A percentile compares a stretch with the other conserved stretches of the same genome.
Evolutionary conservation across 2,797 vertebrate species (phyloP).

Genomic region (Mus spretus): DNA sequence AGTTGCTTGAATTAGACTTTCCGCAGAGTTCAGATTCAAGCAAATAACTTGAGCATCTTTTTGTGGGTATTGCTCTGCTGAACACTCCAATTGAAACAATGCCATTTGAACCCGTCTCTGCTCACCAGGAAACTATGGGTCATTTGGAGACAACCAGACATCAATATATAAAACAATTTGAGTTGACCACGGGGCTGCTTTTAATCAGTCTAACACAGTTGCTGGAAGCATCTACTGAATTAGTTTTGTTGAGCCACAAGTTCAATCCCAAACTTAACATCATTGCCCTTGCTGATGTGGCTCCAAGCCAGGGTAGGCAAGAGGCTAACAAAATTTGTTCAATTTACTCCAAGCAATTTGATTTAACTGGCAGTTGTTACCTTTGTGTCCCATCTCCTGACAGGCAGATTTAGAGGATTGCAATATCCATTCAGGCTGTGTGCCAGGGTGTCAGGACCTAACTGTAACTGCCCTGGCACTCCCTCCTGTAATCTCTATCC

Average conservation of each 20-base stretch:
- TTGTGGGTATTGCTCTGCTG: background rate
- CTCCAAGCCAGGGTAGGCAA: conserved; percentile 73
- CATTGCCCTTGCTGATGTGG: conserved; percentile 81
- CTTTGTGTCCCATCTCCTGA: conserved; percentile 83
- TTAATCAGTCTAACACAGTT: conserved; percentile 84
- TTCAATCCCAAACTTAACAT: conserved; percentile 82
- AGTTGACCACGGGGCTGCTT: conserved; percentile 73
- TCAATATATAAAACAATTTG: conserved; percentile 82
- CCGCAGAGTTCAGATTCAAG: background rate
- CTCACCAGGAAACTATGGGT: conserved; percentile 56
- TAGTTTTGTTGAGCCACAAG: conserved; percentile 75
- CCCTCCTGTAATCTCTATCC: conserved; percentile 59
- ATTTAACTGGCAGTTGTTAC: conserved; percentile 87
- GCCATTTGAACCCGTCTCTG: background rate
- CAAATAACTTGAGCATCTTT: background rate
- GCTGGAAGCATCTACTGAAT: conserved; percentile 80
- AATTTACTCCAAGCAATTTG: conserved; percentile 85
- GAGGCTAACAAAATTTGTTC: conserved; percentile 85
- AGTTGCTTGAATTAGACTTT: conserved; percentile 23
- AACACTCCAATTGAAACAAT: background rate
- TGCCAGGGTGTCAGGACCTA: conserved; percentile 76
- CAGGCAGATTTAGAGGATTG: conserved; percentile 84
- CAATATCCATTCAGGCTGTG: conserved; percentile 75
- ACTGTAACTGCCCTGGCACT: conserved; percentile 57
- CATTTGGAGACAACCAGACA: conserved; percentile 71